A percentile compares a stretch with the other conserved stretches of the same genome.
phyloP scores from a whole-genome alignment of 1,140 invertebrate species.

The Battus philenor region DNA sequence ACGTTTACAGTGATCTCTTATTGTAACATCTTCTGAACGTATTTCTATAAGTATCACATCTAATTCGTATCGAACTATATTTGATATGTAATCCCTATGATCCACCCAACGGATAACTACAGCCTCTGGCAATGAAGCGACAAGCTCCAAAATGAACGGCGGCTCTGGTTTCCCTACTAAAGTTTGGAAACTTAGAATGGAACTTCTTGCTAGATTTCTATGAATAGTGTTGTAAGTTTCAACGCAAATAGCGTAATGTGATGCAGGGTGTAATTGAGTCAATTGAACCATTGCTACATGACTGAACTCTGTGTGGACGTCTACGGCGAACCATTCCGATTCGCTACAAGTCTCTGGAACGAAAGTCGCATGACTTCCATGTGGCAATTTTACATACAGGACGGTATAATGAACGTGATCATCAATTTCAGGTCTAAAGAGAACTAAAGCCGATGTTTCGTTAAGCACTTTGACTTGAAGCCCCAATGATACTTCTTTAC shows the following conservation, averaged over 20 bases:
- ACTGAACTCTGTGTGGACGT: conserved; percentile 25
- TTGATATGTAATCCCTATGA: conserved; percentile 44
- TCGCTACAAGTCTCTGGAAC: conserved; percentile 59
- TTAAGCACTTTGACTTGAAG: conserved; percentile 37
- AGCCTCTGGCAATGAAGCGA: conserved; percentile 37
- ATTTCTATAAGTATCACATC: conserved; percentile 51
- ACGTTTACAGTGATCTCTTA: conserved; percentile 39
- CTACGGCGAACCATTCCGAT: conserved; percentile 48
- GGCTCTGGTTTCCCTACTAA: conserved; percentile 53
- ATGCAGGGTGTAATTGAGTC: conserved; percentile 38
- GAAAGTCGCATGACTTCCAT: conserved; percentile 23
- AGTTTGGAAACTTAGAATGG: conserved; percentile 51
- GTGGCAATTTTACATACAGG: conserved; percentile 46
- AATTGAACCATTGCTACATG: conserved; percentile 27
- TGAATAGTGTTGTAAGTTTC: conserved; percentile 45
- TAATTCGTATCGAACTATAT: conserved; percentile 51
- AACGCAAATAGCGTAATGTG: conserved; percentile 52
- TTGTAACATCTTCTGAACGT: conserved; percentile 23
- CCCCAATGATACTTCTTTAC: conserved; percentile 36
- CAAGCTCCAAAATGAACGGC: conserved; percentile 55
- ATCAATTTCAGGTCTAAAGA: conserved; percentile 30
- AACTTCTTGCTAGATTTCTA: conserved; percentile 35
- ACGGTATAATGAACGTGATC: conserved; percentile 38
- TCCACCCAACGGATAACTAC: conserved; percentile 56
- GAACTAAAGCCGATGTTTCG: conserved; percentile 41